phyloP scores from a whole-genome alignment of 2,113 vertebrate species.

The Phocoena sinus region DNA sequence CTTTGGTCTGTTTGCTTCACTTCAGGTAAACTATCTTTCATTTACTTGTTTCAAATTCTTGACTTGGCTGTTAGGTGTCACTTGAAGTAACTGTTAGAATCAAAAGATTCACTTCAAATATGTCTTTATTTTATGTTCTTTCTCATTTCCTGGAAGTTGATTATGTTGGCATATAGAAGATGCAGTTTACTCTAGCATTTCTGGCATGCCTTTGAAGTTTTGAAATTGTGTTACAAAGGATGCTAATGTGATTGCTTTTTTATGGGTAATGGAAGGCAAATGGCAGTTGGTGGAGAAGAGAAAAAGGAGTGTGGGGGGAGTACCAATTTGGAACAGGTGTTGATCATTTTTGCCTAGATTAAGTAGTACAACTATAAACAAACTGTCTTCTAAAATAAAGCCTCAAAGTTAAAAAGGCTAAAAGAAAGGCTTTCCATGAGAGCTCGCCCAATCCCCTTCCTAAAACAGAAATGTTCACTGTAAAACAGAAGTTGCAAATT shows the following conservation, averaged over 20 bases:
- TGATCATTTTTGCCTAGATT: slow-evolving; percentile 45
- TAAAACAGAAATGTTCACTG: slow-evolving; percentile 60
- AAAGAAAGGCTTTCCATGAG: slow-evolving; percentile 11
- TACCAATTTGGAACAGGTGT: slow-evolving; percentile 53
- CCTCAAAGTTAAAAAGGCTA: slow-evolving; percentile 18
- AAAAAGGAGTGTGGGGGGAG: neutral
- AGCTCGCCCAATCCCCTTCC: neutral
- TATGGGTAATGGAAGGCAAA: slow-evolving; percentile 45
- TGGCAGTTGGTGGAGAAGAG: slow-evolving; percentile 4
- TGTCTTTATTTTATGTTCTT: slow-evolving; percentile 38
- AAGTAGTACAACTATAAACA: slow-evolving; percentile 27
- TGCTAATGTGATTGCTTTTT: slow-evolving; percentile 58
- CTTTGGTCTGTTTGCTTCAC: slow-evolving; percentile 54
- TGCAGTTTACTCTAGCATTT: slow-evolving; percentile 24
- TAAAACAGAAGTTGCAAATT: slow-evolving; percentile 71
- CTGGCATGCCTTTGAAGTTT: slow-evolving; percentile 51
- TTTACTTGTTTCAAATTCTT: slow-evolving; percentile 67
- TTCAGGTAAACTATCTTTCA: slow-evolving; percentile 57
- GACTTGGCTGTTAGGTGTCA: neutral
- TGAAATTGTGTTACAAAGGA: slow-evolving; percentile 48
- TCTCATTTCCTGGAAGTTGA: slow-evolving; percentile 37
- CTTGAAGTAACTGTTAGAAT: slow-evolving; percentile 36
- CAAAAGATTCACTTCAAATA: slow-evolving; percentile 52
- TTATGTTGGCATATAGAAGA: slow-evolving; percentile 49
- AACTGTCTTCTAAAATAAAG: slow-evolving; percentile 30